Evolutionary conservation across 2,113 vertebrate species (phyloP).

Genomic region (Callaeas wilsoni): DNA sequence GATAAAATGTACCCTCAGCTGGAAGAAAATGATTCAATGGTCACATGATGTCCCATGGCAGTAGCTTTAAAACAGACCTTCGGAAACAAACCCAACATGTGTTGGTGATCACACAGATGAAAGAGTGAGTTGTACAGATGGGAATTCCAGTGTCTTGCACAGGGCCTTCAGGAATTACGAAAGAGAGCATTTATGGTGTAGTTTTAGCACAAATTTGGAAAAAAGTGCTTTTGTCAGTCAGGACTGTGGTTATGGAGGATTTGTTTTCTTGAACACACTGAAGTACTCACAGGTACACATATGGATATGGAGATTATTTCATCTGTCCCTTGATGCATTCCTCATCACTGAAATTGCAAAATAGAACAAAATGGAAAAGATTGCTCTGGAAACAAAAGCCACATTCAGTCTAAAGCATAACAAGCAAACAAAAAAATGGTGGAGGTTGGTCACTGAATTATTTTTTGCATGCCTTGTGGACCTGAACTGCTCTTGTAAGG

Average conservation of each 20-base stretch:
- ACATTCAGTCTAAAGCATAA: background rate
- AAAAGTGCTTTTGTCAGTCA: slow-evolving; percentile 1
- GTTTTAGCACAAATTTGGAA: background rate
- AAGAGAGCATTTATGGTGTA: background rate
- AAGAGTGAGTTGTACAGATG: slow-evolving; percentile 51
- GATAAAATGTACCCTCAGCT: slow-evolving; percentile 60
- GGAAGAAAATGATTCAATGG: slow-evolving; percentile 61
- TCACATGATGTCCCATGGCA: slow-evolving; percentile 59
- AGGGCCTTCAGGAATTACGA: background rate
- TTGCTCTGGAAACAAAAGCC: background rate
- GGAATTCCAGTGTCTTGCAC: slow-evolving; percentile 7
- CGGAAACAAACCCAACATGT: slow-evolving; percentile 26
- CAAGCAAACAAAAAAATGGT: background rate
- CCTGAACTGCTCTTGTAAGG: background rate
- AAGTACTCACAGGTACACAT: background rate
- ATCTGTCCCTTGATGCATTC: background rate
- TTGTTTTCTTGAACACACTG: slow-evolving; percentile 15
- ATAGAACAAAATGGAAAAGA: background rate
- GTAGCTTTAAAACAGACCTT: slow-evolving; percentile 33
- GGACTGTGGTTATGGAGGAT: background rate
- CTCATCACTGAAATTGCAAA: slow-evolving; percentile 20
- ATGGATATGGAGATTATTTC: background rate
- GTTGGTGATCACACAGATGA: slow-evolving; percentile 46
- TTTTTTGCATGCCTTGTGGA: background rate
- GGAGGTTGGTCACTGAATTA: background rate